phyloP scores from a whole-genome alignment of 2,888 invertebrate species.

The Ornithoptera priamus region DNA sequence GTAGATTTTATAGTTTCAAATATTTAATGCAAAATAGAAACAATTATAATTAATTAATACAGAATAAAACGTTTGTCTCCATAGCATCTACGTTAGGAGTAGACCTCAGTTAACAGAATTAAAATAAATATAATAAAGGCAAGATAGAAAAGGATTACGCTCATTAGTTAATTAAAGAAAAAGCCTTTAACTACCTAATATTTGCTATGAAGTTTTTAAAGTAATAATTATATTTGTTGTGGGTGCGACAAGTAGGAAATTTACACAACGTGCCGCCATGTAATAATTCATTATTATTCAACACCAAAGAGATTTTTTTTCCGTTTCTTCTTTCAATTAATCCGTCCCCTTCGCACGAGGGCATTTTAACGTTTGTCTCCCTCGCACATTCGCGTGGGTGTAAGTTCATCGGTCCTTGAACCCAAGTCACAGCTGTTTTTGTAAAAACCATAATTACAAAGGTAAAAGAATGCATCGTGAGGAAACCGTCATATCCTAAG shows the following conservation, averaged over 20 bases:
- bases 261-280: constrained; percentile 20
- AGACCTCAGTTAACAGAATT: no score
- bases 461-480: no score
- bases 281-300: constrained; percentile 50
- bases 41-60: background rate
- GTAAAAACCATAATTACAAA: constrained; percentile 44
- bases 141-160: no score
- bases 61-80: no score
- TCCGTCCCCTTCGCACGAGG: constrained; percentile 39
- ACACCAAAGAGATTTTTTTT: constrained; percentile 43
- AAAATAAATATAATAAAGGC: no score
- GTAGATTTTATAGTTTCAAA: background rate
- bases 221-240: background rate
- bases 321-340: constrained; percentile 45
- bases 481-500: no score
- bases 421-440: constrained; percentile 61
- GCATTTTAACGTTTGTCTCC: constrained; percentile 38
- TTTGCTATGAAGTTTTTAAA: background rate
- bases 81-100: no score
- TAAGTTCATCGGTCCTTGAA: constrained; percentile 56
- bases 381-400: constrained; percentile 50
- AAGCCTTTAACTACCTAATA: background rate
- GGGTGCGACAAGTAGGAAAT: background rate
- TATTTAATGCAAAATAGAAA: background rate
- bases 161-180: background rate